phyloP scores from a whole-genome alignment of 2,113 vertebrate genomes.

The Esox niger region DNA sequence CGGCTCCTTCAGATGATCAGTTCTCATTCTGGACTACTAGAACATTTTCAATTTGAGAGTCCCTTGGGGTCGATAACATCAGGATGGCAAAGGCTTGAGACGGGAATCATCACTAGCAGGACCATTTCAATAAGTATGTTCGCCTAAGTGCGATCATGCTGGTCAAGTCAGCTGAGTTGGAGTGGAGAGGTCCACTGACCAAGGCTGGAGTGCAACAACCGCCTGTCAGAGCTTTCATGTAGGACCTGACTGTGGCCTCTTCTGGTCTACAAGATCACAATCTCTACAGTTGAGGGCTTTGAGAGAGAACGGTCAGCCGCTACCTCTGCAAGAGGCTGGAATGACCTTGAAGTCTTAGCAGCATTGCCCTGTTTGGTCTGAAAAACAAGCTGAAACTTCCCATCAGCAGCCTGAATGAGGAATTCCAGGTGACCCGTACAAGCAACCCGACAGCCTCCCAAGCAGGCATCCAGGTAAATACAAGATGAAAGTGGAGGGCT shows the following conservation, averaged over 20 bases:
- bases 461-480: neutral
- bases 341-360: neutral
- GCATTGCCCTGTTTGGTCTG: neutral
- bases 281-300: neutral
- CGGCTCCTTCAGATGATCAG: too few relatives aligned
- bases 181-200: constrained; percentile 12
- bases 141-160: constrained; percentile 2
- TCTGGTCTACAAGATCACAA: too few relatives aligned
- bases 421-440: constrained; percentile 14
- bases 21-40: too few relatives aligned
- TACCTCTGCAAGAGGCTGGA: neutral
- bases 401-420: constrained; percentile 1
- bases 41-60: too few relatives aligned
- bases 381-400: neutral
- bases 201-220: neutral
- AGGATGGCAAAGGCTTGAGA: too few relatives aligned
- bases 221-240: constrained; percentile 12
- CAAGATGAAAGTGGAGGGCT: neutral
- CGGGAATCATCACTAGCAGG: too few relatives aligned
- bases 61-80: too few relatives aligned
- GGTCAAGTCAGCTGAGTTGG: constrained; percentile 14
- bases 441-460: neutral
- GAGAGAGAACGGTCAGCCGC: neutral
- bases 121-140: too few relatives aligned
- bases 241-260: constrained; percentile 11